Conservation (phyloP, 2,113 vertebrate genomes). For the Lontra canadensis region DNA sequence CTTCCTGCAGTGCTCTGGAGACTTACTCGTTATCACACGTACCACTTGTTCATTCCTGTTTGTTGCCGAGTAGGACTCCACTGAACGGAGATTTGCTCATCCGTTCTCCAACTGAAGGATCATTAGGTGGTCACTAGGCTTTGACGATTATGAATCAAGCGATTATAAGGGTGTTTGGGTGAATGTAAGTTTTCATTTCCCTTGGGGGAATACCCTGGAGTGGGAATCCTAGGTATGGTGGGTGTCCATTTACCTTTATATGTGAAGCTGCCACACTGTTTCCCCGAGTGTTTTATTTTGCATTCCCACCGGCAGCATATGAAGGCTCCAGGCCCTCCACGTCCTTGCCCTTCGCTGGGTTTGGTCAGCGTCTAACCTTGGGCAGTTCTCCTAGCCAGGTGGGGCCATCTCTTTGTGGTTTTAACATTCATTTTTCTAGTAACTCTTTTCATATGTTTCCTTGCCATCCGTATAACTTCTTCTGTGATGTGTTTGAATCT, state of each 20-base stretch:
- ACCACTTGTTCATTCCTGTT: fast-evolving
- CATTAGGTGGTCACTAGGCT: neutral
- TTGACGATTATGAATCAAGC: neutral
- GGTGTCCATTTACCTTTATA: neutral
- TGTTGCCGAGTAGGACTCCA: too few species aligned
- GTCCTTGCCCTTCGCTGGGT: fast-evolving
- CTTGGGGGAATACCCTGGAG: neutral
- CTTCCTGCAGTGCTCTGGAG: neutral
- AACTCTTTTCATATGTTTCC: too few species aligned
- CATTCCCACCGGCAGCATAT: fast-evolving
- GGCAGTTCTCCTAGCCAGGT: fast-evolving
- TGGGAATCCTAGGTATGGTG: neutral
- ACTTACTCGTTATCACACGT: fast-evolving
- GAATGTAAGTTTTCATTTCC: neutral
- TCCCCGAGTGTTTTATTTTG: too few species aligned
- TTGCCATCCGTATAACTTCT: fast-evolving
- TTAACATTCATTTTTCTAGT: neutral
- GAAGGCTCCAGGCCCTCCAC: too few species aligned
- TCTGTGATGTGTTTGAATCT: neutral
- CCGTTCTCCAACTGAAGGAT: neutral
- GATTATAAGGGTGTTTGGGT: neutral
- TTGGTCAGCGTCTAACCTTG: fast-evolving
- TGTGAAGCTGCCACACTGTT: neutral
- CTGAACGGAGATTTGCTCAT: too few species aligned
- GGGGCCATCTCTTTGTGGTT: fast-evolving